Evolutionary conservation across 2,797 vertebrate genomes (phyloP), one percentile per base, ranked within the genome.

Genomic region (Cichlasoma orientale): DNA sequence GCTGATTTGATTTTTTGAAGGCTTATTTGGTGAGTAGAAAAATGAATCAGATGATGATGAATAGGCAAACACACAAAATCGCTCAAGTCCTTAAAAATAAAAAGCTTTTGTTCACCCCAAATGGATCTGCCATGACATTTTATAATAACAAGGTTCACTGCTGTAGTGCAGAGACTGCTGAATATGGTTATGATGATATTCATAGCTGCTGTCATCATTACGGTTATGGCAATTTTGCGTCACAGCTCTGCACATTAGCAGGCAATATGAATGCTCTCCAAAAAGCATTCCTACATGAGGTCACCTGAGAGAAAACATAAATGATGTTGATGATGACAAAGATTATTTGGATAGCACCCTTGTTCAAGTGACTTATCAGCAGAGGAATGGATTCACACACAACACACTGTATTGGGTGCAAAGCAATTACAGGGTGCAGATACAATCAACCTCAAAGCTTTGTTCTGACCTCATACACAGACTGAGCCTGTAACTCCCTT

Each of bases 121-220:
- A 90, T 88, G 82, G 88, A 87, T 86, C 54, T 38, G 79, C 75
- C 77, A 55, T 82, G 79, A 89, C 82, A 85, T 89, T 88, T 90
- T 75, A 83, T 75, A 87, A 91, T 83, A 88, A 90, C 85, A 83
- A 83, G 79, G 78, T 54, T 85, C 82, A 82, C 27, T 70, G 84
- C 85, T 77, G 63, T 79, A 82, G 77, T 76, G 79, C 84, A 33
- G 68, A 77, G 80, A 74, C 68, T 70, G 76, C 83, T 69, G 84
- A 88, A 89, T 83, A 70, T 84, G 86, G 81, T 87, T 89, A 72
- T 87, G 87, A 91, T 92, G 85, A 89, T 88, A 94, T 92, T 94
- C 93, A 93, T 90, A 79, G 89, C 73, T 73, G 86, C 90, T 90
- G 88, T 92, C 90, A 86, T 92, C 86, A 90, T 90, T 90, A 87